Conservation (phyloP, 2,113 vertebrate genomes). For the Embiotoca jacksoni region DNA sequence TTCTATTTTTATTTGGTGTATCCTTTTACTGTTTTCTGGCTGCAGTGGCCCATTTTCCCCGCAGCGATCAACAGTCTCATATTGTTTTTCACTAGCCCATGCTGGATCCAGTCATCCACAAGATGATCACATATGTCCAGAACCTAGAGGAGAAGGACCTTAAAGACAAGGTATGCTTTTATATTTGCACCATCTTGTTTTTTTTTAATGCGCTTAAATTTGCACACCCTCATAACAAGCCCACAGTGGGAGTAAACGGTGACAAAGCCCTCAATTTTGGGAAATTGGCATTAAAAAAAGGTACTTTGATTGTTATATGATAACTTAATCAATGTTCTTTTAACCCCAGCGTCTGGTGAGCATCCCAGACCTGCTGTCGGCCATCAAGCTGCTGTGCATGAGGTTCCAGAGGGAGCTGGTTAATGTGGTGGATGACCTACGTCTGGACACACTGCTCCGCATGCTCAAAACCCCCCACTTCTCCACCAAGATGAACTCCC, state of each 20-base stretch:
- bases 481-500: constrained; percentile 99
- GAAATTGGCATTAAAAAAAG: neutral
- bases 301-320: neutral
- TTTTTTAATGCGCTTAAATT: neutral
- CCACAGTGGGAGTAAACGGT: neutral
- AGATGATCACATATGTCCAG: constrained; percentile 97
- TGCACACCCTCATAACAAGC: neutral
- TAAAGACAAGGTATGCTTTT: constrained; percentile 93
- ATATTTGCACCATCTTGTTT: neutral
- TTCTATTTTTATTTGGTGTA: constrained; percentile 22
- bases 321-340: neutral
- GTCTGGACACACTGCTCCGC: constrained; percentile 94
- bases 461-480: constrained; percentile 99
- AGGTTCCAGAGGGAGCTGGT: constrained; percentile 96
- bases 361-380: constrained; percentile 96
- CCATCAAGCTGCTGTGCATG: constrained; percentile 98
- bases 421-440: constrained; percentile 92
- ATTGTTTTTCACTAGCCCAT: constrained; percentile 88
- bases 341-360: constrained; percentile 91
- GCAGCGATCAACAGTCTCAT: neutral
- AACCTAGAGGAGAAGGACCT: constrained; percentile 98
- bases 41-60: neutral
- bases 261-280: neutral
- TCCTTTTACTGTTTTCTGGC: constrained; percentile 33
- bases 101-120: constrained; percentile 98